Evolutionary conservation across 2,797 vertebrate species (phyloP), one percentile per base, ranked within the genome.

Genomic region (Melanitta fusca): DNA sequence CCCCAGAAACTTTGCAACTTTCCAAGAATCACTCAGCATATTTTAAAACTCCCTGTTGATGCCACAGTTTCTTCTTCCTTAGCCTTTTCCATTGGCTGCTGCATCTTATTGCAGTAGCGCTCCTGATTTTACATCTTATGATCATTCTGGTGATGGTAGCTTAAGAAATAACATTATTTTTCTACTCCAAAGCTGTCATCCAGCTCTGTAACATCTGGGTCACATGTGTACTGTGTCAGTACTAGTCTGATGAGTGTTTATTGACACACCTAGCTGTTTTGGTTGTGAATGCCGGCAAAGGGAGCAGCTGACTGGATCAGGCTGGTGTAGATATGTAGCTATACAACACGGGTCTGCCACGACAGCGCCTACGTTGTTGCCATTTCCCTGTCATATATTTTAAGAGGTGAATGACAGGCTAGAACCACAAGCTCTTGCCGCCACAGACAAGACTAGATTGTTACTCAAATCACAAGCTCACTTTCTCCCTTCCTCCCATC

Each of bases 371-470:
- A 27, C 65, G 78, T 45, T 27, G 49, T 45, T 80, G 65, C 60
- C 49, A 38, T 57, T 61, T 27, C 61, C 36, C 43, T 85, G 89
- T 78, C 47, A 24, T 78, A 21, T 49, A 60, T 80, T 89, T 92
- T 80, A 68, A 61, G 79, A 88, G 69, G 53, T 92, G 85, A 61
- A 36, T 28, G 85, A 88, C 17, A 45, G 61, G 65, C 92, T 93
- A 94, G 82, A 95, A 85, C 28, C 92, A 78, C 64, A 74, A 93
- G 78, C 64, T 68, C 19, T 57, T 80, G 45, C 22, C 75, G 71
- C n/a, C 32, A 80, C 49, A 78, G 85, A 85, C 30, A 85, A 89
- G 85, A 82, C 38, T 27, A 83, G 70, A 47, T 16, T 78, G 58
- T 49, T 80, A 49, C 36, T 93, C n/a, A 68, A 74, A 91, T 30